These are phyloP conservation scores for Microplitis manilae DNA, from an alignment of 2,888 invertebrate genomes.

Conservation along the genomic window DNA sequence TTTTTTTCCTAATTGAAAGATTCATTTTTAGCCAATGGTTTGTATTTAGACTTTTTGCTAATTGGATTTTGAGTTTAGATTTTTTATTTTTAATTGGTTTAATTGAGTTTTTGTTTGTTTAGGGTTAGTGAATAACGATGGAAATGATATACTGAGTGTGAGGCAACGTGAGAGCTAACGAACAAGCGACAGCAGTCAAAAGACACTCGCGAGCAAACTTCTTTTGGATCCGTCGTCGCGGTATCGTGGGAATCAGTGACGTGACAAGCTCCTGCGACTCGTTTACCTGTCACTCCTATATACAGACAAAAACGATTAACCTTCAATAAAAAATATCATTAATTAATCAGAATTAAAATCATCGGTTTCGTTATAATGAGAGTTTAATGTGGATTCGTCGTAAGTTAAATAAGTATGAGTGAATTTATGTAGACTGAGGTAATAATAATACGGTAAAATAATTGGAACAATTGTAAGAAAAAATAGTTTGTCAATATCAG, in stretches of 20 bases:
- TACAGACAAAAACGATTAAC: constrained; percentile 32
- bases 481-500: not conserved
- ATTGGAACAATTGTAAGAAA: not conserved
- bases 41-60: not conserved
- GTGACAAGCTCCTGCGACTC: constrained; percentile 45
- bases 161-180: constrained; percentile 39
- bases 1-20: not conserved
- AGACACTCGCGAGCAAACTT: constrained; percentile 37
- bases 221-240: constrained; percentile 38
- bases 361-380: not conserved
- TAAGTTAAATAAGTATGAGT: not conserved
- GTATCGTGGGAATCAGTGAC: constrained; percentile 55
- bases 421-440: not conserved
- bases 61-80: constrained; percentile 9
- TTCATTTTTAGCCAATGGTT: not conserved
- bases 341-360: constrained; percentile 19
- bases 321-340: constrained; percentile 20
- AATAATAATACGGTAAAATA: not conserved
- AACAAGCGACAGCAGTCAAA: constrained; percentile 30
- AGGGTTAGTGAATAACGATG: not conserved
- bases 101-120: constrained; percentile 8
- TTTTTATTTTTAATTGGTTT: constrained; percentile 22
- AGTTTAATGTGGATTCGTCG: not conserved
- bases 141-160: constrained; percentile 49
- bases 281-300: constrained; percentile 24